These are phyloP conservation scores for Eospalax fontanierii DNA, from an alignment of 2,797 vertebrate genomes.

Conservation along the genomic window DNA sequence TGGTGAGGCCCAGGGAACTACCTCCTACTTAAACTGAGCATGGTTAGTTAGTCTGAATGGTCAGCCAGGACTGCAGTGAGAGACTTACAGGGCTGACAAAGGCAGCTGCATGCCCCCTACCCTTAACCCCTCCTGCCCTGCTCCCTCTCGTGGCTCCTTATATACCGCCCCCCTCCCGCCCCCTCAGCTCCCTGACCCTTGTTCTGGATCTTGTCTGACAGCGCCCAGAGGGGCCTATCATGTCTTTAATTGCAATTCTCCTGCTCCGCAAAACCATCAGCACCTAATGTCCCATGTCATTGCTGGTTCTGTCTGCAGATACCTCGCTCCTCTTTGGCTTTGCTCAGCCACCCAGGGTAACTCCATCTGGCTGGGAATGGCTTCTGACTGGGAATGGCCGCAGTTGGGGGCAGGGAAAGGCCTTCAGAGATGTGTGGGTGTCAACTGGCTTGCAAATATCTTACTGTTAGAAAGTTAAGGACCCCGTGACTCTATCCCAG, in stretches of 20 bases:
- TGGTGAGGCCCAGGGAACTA: not conserved
- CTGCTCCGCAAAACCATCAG: slow-evolving; percentile 84
- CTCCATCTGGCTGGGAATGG: slow-evolving; percentile 50
- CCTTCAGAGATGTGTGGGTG: not conserved
- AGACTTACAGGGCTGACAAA: not conserved
- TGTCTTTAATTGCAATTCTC: slow-evolving; percentile 84
- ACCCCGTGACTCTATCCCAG: too few relatives aligned
- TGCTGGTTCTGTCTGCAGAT: slow-evolving; percentile 74
- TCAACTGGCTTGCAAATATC: not conserved
- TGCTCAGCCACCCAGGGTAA: slow-evolving; percentile 58
- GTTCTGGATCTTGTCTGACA: slow-evolving; percentile 71
- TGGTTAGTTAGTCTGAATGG: too few relatives aligned
- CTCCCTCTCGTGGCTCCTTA: not conserved
- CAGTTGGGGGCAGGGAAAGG: not conserved
- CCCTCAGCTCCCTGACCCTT: slow-evolving; percentile 65
- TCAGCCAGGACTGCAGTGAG: not conserved
- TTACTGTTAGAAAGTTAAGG: not conserved
- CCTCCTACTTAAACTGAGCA: not conserved
- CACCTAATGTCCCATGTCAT: slow-evolving; percentile 86
- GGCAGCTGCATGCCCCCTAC: not conserved
- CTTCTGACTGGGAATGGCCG: slow-evolving; percentile 44
- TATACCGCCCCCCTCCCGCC: too few relatives aligned
- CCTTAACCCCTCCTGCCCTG: not conserved
- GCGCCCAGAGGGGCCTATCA: slow-evolving; percentile 69
- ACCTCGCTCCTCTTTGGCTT: not conserved